Evolutionary conservation across 2,113 vertebrate genomes (phyloP), one percentile per base, ranked within the genome.

Genomic region (Hyperopisus bebe): DNA sequence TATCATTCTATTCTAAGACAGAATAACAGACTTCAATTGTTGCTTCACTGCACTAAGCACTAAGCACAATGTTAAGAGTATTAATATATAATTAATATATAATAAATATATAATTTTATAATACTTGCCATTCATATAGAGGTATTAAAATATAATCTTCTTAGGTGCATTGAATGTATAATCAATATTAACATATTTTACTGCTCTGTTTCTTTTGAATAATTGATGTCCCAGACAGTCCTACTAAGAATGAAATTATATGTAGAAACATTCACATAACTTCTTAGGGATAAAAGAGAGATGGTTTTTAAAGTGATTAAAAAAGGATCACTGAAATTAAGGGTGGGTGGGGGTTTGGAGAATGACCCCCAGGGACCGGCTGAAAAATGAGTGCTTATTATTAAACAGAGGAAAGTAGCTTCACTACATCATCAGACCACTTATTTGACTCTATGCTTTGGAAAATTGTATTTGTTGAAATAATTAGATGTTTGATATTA

Each of bases 171-270:
- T 90, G 87, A 88, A 87, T 89, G 83, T 91, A 92, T 92, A 90
- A 93, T 92, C 91, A 92, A 90, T 91, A 90, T 92, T 92, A 92
- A 88, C 91, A 92, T 93, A 93, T 92, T 92, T 91, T 91, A 83
- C 89, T 89, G 88, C 90, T 91, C 90, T 90, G 88, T 91, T 89
- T 89, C 58, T 66, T 88, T 82, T 93, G 90, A 93, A 93, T 93
- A 93, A 93, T 91, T 93, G 91, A 92, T 93, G 89, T 89, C 90
- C 51, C 82, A 89, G 53, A 89, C 91, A 92, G 89, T 92, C 82
- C 88, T 90, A 88, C 92, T 90, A 88, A 92, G 87, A 90, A 90
- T 90, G 90, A 77, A 93, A 91, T 92, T 88, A 92, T 89, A 91
- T 90, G 87, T 93, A 51, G 80, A 89, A 35, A 85, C 85, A 91